Evolutionary conservation across 2,888 invertebrate genomes (phyloP), one percentile per base, ranked within the genome.

Genomic region (Melanophora roralis): DNA sequence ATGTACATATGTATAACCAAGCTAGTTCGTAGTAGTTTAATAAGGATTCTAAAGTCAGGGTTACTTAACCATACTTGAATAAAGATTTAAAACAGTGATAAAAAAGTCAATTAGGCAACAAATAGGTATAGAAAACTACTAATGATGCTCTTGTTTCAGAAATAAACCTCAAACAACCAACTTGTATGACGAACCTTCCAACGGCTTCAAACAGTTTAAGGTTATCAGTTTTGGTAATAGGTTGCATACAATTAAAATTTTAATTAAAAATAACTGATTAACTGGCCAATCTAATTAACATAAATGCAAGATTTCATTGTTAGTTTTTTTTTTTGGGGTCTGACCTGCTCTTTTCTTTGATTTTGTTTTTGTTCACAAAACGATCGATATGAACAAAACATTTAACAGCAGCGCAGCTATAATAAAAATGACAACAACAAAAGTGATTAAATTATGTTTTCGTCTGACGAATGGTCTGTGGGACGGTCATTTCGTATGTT

Each of bases 231-330:
- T 36, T 21, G 11, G 23, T 45, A 38, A 64, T 27, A 27, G 4
- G 6, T 27, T 27, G 6, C 27, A 27, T 27, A 27, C 27, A 27
- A 5, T 5, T 6, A 27, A 5, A 27, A 5, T 27, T 27, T 5
- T 6, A 27, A 27, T 51, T 16, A 6, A 65, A 55, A 60, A 40
- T 43, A 27, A 43, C 1, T 27, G 27, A 27, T 27, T 6, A 68
- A 60, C 45, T 59, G 69, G 69, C 43, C 64, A 64, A 23, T 11
- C 55, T 27, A 51, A 59, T 76, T 76, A 71, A 51, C 57, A 71
- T 71, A 71, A 64, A 71, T 57, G 57, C 69, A 76, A 40, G 57
- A 65, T 49, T 71, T 76, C 43, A 76, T 76, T 72, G 64, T 45
- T 16, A 40, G 14, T 59, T 60, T 59, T 6, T 64, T 64, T 43